phyloP scores from a whole-genome alignment of 2,797 vertebrate species.

The Sphaeramia orbicularis region DNA sequence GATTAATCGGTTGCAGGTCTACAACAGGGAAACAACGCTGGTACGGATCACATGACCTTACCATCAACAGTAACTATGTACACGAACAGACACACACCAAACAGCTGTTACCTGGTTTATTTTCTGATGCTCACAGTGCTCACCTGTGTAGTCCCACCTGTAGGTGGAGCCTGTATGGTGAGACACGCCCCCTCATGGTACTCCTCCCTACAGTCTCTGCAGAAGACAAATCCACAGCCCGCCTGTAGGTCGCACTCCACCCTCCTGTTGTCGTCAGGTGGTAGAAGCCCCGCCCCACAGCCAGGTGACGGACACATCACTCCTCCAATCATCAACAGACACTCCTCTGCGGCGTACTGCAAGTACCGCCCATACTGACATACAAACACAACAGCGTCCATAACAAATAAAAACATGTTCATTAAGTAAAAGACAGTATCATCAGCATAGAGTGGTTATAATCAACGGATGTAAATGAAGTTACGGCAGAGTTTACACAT shows the following conservation, averaged over 20 bases:
- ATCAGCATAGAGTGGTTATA: not conserved
- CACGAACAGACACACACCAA: too few species aligned
- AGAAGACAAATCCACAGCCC: conserved; percentile 92
- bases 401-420: too few species aligned
- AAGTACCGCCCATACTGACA: conserved; percentile 84
- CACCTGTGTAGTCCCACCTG: conserved; percentile 67
- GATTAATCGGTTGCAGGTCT: too few species aligned
- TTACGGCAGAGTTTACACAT: too few species aligned
- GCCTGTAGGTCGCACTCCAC: conserved; percentile 86
- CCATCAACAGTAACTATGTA: too few species aligned
- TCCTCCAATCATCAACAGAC: conserved; percentile 89
- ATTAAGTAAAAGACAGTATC: not conserved
- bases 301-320: conserved; percentile 89
- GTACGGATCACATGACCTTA: too few species aligned
- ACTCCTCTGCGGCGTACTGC: conserved; percentile 88
- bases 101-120: too few species aligned
- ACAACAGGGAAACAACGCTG: too few species aligned
- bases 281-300: conserved; percentile 92
- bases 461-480: not conserved
- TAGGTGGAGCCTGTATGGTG: not conserved
- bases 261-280: conserved; percentile 75
- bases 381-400: too few species aligned
- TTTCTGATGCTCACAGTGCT: not conserved
- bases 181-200: conserved; percentile 87
- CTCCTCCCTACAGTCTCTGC: conserved; percentile 87